Base-by-base conservation (phyloP, 2,797 vertebrate genomes). In the Acanthurus tractus region DNA sequence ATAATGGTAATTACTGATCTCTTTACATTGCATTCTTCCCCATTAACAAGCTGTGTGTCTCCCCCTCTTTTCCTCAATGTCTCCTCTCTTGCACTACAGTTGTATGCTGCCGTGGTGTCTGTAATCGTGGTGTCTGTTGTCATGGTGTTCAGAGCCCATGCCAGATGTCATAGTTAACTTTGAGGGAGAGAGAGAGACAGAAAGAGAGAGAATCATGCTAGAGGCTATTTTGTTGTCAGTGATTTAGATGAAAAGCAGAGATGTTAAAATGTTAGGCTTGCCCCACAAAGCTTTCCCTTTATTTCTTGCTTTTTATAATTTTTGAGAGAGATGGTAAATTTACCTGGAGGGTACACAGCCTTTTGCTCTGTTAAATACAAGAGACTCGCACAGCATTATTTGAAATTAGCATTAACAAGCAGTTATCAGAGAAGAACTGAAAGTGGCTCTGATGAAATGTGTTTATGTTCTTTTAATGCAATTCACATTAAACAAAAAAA, bases 161-260 rank as follows among this genome's bases (percentile, higher is more conserved):
- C 95, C 95, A 95, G 93, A 96, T 95, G 95, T 94, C 95, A 95
- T 94, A 96, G 91, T 94, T 95, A 95, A 94, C 92, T 94, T 95
- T 96, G 95, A 91, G 90, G 77, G 89, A 86, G 84, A 89, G 79
- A 79, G 75, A 84, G 76, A 58, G 45, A 52, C 25, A 57, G 52
- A 53, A 42, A 87, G 82, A 81, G 84, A 86, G 91, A 70, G 92
- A 95, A 95, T 91, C 92, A 89, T 88, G 93, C 94, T 96, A 90
- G 93, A 95, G 89, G 91, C 94, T 95, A 94, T 76, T 94, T 96
- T 96, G 94, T 95, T 97, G 94, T 95, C 94, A 93, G 90, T 96
- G 88, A 95, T 96, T 95, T 91, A 95, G 93, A 94, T 93, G 92
- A 95, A 93, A 94, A 92, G 91, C 87, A 91, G 88, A 93, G 87